phyloP scores from a whole-genome alignment of 2,113 vertebrate genomes.

The Genyomyrus donnyi region DNA sequence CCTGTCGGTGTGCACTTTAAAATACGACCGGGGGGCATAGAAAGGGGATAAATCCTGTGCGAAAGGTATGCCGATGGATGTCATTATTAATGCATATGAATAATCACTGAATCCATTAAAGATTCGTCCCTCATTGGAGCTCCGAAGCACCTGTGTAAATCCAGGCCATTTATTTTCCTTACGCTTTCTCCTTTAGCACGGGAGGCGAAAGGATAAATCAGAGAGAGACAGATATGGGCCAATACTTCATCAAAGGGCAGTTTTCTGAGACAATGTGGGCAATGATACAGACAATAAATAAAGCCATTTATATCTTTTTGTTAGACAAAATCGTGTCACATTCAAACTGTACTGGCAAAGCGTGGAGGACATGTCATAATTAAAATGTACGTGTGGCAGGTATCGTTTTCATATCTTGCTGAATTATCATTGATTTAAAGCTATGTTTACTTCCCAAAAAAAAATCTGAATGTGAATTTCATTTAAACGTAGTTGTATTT shows the following conservation, averaged over 20 bases:
- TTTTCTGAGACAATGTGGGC: constrained; percentile 21
- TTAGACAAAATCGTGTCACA: constrained; percentile 19
- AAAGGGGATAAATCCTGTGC: not conserved
- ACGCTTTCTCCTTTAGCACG: constrained; percentile 18
- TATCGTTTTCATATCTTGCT: not conserved
- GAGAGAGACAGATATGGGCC: constrained; percentile 44
- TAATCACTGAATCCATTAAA: constrained; percentile 19
- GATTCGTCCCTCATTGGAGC: constrained; percentile 27
- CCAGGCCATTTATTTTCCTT: constrained; percentile 26
- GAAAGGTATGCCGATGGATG: not conserved
- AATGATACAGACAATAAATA: constrained; percentile 35
- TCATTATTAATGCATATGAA: constrained; percentile 7
- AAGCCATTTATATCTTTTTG: constrained; percentile 30
- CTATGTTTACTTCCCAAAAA: not conserved
- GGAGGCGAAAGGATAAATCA: constrained; percentile 40
- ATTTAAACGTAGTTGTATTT: not conserved
- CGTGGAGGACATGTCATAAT: not conserved
- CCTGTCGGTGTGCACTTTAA: constrained; percentile 18
- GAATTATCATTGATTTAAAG: not conserved
- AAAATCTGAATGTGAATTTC: not conserved
- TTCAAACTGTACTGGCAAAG: constrained; percentile 3
- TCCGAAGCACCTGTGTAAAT: constrained; percentile 39
- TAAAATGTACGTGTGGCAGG: not conserved
- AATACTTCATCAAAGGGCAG: constrained; percentile 41
- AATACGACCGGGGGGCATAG: not conserved